Evolutionary conservation across 35 echinoderm and acorn worm genomes (phyloP), one percentile per base, ranked within the genome.

Genomic region (Ophioderma brevispina): DNA sequence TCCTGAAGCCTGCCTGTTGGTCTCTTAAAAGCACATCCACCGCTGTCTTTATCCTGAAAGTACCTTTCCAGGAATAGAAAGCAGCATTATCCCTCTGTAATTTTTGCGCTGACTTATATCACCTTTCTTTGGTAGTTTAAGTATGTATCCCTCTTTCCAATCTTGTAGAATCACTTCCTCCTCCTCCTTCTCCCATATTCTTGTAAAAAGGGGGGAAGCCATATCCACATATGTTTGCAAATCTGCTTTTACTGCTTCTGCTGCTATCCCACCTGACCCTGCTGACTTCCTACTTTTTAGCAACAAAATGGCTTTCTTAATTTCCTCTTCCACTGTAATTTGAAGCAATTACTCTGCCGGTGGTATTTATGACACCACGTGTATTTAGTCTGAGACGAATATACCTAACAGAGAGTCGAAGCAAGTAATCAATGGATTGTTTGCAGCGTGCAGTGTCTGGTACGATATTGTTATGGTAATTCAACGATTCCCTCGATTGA

Each of bases 1-100:
- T 80, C 78, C 78, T 80, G 78, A 80, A 80, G 78, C 78, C 78
- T 36, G 78, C 78, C 15, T 80, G 78, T 80, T 80, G 33, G 35
- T 36, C 78, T 80, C 78, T 80, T 38, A 80, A 80, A 36, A 80
- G 78, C 78, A 36, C 33, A 36, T 80, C 78, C 35, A 80, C 78
- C 6, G 78, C 78, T 80, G 78, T 13, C 33, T 80, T 80, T 80
- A 80, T 80, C 21, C 78, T 80, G 33, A 34, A 35, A 80, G 15
- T 33, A 80, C 78, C 15, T 80, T 80, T 80, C 78, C 0, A 17
- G 78, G 78, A 37, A 37, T 80, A 4, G 78, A 80, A 80, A 80
- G 78, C 33, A 80, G 33, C 78, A 80, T 80, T 80, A 80, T 80
- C 78, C 21, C 78, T 80, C 78, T 80, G 78, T 38, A 33, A 36